Conservation (phyloP, 2,888 invertebrate species). For the Cryptocephalus moraei region DNA sequence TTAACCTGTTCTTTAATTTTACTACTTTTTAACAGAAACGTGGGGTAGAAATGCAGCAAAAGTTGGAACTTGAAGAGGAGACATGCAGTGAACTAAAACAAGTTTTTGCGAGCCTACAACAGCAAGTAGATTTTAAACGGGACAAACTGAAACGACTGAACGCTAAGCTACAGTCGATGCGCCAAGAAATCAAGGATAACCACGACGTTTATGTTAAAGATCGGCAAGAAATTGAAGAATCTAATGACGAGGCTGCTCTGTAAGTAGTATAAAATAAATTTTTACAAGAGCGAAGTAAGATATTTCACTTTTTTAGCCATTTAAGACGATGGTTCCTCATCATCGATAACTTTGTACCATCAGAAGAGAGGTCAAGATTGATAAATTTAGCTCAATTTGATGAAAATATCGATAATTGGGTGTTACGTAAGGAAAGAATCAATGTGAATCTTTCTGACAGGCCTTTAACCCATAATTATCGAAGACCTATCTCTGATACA, state of each 20-base stretch:
- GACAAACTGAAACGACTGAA: constrained; percentile 87
- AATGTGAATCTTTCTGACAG: constrained; percentile 26
- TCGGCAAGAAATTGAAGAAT: constrained; percentile 82
- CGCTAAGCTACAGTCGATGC: constrained; percentile 62
- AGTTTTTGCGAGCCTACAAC: constrained; percentile 85
- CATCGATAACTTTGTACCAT: constrained; percentile 84
- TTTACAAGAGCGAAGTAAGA: background rate
- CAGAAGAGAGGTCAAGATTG: constrained; percentile 66
- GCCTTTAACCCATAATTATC: constrained; percentile 33
- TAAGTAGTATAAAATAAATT: constrained; percentile 18
- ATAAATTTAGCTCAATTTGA: constrained; percentile 66
- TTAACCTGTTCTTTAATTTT: constrained; percentile 2
- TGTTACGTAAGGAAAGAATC: constrained; percentile 30
- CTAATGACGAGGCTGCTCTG: constrained; percentile 82
- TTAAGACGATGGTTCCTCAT: constrained; percentile 80
- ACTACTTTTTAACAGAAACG: constrained; percentile 34
- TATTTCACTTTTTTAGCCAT: constrained; percentile 44
- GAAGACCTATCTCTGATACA: constrained; percentile 34
- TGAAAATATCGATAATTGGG: constrained; percentile 75
- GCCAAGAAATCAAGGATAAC: constrained; percentile 71
- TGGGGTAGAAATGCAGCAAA: constrained; percentile 88
- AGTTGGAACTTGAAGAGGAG: constrained; percentile 88
- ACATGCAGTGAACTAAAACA: constrained; percentile 82
- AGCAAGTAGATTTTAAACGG: constrained; percentile 94
- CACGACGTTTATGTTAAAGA: constrained; percentile 86